These are phyloP conservation scores for Prosopocoilus inquinatus DNA, from an alignment of 2,888 invertebrate genomes.

Conservation along the genomic window DNA sequence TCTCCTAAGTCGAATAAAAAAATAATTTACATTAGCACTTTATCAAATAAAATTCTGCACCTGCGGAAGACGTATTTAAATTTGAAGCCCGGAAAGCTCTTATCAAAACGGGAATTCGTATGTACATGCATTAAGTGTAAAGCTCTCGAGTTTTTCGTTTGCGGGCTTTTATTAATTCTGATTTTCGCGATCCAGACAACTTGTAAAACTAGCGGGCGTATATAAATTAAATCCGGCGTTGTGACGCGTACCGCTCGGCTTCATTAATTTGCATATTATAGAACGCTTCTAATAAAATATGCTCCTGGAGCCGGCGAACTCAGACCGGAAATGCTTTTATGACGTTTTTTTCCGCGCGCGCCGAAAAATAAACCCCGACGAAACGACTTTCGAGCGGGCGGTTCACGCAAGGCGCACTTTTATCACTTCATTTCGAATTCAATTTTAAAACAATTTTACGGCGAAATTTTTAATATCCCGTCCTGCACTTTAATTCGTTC, in stretches of 20 bases:
- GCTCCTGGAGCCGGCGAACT: background rate
- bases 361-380: slow-evolving; percentile 1
- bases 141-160: no score
- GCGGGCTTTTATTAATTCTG: background rate
- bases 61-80: no score
- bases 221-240: slow-evolving; percentile 3
- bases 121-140: no score
- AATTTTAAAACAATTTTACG: background rate
- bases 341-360: background rate
- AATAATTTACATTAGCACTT: no score
- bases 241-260: slow-evolving; percentile 1
- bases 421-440: slow-evolving; percentile 3
- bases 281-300: slow-evolving; percentile 4
- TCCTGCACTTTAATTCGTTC: no score
- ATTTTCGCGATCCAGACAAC: slow-evolving; percentile 3
- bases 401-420: background rate
- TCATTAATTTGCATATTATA: slow-evolving; percentile 5
- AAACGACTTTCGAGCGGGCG: background rate
- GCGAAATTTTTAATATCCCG: background rate
- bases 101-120: no score
- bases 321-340: slow-evolving; percentile 3
- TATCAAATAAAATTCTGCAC: no score
- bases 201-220: slow-evolving; percentile 4
- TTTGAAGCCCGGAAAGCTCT: no score
- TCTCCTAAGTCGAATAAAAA: no score